Base-by-base conservation (phyloP, 2,888 invertebrate genomes). In the Drosophila neonasuta region DNA sequence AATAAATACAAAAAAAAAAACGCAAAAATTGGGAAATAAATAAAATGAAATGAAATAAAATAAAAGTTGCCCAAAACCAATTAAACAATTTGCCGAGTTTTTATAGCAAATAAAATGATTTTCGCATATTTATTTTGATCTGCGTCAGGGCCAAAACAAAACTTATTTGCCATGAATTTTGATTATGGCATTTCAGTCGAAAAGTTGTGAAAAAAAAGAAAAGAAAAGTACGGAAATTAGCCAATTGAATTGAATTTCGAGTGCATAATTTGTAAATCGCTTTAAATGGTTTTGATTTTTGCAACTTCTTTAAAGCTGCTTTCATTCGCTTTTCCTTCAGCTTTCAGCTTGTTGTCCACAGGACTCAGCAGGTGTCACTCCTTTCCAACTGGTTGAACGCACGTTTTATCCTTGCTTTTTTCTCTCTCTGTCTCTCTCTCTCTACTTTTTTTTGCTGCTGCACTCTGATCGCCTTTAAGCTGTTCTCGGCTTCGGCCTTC, bases 351-450 rank as follows among this genome's bases (percentile, higher is more conserved):
- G 48, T 46, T 51, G 46, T 74, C 44, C 20, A 34, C 61, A 39
- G 15, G 44, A 24, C 68, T 66, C 52, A 61, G 81, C 79, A 61
- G 48, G 81, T 86, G 79, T 83, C 84, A 80, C 75, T 86, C 36
- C 63, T 64, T 77, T 74, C 70, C 75, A 51, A 58, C 64, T 74
- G 69, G 71, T 34, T 70, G 59, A 59, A 75, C 79, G 46, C 65
- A 64, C 24, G 24, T 24, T 6, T 24, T 24, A 24, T 24, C 24
- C 24, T 24, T 24, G 24, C 1, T 1, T 6, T 24, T 24, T 5
- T 3, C 17, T 17, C 17, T 17, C 2, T 17, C 17, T 17, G 4
- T 20, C 5, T 24, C 24, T 6, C 24, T n/a, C 62, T 51, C 48
- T 56, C 29, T 42, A 24, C 24, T 24, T 24, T 24, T 24, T 24